These are phyloP conservation scores for Psilopsiagon aymara DNA, from an alignment of 2,113 vertebrate genomes.

Conservation along the genomic window DNA sequence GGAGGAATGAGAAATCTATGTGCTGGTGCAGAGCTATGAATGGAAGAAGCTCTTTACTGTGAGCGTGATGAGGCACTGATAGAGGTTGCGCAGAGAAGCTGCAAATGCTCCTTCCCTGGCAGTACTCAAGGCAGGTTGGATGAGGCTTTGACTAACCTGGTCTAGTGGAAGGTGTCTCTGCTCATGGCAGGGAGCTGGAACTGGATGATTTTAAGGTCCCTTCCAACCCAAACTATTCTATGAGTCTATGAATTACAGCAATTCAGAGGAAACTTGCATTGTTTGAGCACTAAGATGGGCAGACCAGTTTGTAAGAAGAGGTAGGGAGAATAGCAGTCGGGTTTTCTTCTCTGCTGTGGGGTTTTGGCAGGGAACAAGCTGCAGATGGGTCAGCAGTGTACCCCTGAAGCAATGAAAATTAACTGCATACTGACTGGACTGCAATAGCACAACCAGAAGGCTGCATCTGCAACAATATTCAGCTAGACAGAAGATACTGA, in stretches of 20 bases:
- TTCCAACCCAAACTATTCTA: neutral
- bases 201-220: neutral
- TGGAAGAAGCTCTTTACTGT: neutral
- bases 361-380: neutral
- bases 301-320: neutral
- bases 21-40: neutral
- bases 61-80: neutral
- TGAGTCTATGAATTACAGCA: neutral
- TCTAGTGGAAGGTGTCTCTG: neutral
- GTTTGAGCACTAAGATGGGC: neutral
- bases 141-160: neutral
- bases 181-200: neutral
- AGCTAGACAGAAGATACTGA: neutral
- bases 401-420: neutral
- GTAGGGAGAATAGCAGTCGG: neutral
- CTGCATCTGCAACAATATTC: neutral
- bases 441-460: neutral
- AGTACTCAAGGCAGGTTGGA: neutral
- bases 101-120: no score
- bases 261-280: rapidly evolving
- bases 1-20: neutral
- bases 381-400: neutral
- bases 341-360: neutral
- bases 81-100: neutral
- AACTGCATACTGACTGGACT: neutral